These are phyloP conservation scores for Hermodice carunculata DNA, from an alignment of 2,888 invertebrate species.

Conservation along the genomic window DNA sequence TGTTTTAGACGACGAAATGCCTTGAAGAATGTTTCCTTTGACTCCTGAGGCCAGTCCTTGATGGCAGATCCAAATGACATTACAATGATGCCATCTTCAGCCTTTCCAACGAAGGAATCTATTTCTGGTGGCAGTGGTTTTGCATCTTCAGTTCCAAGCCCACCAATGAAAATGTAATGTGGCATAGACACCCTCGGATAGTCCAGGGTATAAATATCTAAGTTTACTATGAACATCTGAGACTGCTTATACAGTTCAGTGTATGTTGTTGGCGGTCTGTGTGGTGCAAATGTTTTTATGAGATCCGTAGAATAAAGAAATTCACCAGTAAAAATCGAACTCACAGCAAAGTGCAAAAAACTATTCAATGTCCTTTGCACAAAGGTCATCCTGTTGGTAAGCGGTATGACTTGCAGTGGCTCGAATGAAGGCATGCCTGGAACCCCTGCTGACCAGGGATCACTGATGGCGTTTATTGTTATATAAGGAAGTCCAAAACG, in stretches of 20 bases:
- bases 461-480: constrained; percentile 6
- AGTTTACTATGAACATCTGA: constrained; percentile 25
- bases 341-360: neutral
- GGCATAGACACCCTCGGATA: constrained; percentile 20
- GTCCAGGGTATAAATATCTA: constrained; percentile 19
- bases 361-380: neutral
- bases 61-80: constrained; percentile 21
- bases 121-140: constrained; percentile 7
- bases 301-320: too few relatives aligned
- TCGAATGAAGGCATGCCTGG: constrained; percentile 21
- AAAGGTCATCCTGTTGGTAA: neutral
- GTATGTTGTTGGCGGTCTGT: constrained; percentile 4
- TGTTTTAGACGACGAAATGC: constrained; percentile 11
- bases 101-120: neutral
- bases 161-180: constrained; percentile 28
- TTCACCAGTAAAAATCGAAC: too few relatives aligned
- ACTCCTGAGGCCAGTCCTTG: neutral
- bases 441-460: constrained; percentile 27
- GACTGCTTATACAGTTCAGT: constrained; percentile 19
- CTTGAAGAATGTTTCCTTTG: constrained; percentile 5
- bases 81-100: constrained; percentile 9
- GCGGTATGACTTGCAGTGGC: neutral
- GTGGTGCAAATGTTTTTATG: constrained; percentile 1
- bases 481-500: constrained; percentile 10
- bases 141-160: neutral